These are phyloP conservation scores for Lepidotrigona ventralis DNA, from an alignment of 1,140 invertebrate species.

Conservation along the genomic window DNA sequence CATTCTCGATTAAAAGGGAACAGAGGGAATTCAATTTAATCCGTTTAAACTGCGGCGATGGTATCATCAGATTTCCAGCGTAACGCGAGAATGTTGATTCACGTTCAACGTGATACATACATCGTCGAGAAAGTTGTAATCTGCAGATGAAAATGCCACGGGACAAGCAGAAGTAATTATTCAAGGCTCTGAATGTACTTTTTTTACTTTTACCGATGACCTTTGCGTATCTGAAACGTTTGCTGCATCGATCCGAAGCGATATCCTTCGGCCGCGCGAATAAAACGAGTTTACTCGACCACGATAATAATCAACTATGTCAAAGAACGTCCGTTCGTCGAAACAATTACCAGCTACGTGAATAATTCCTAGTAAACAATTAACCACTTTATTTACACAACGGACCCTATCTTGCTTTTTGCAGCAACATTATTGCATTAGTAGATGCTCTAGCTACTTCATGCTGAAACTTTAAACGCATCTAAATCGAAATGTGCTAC, in stretches of 20 bases:
- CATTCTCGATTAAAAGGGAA: not conserved
- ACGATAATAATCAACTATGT: slow-evolving; percentile 51
- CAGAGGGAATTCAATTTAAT: not conserved
- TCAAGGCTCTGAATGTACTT: not conserved
- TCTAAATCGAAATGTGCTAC: not conserved
- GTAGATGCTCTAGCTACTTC: not conserved
- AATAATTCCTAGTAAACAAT: slow-evolving; percentile 26
- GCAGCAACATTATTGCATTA: not conserved
- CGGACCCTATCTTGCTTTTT: not conserved
- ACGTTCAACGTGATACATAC: not conserved
- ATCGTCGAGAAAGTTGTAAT: slow-evolving; percentile 35
- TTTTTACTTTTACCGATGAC: slow-evolving; percentile 53
- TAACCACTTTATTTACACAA: not conserved
- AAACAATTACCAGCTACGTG: slow-evolving; percentile 37
- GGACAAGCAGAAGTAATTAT: slow-evolving; percentile 32
- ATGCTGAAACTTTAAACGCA: not conserved
- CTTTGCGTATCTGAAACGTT: slow-evolving; percentile 50
- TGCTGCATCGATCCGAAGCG: slow-evolving; percentile 46
- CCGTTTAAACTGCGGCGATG: no score
- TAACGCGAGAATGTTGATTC: slow-evolving; percentile 16
- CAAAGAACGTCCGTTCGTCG: slow-evolving; percentile 22
- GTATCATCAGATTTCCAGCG: not conserved
- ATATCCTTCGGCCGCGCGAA: slow-evolving; percentile 41
- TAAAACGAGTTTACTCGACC: slow-evolving; percentile 46
- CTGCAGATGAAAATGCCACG: slow-evolving; percentile 47